These are phyloP conservation scores for Nematopogon swammerdamellus DNA, from an alignment of 2,888 invertebrate genomes.

Conservation along the genomic window DNA sequence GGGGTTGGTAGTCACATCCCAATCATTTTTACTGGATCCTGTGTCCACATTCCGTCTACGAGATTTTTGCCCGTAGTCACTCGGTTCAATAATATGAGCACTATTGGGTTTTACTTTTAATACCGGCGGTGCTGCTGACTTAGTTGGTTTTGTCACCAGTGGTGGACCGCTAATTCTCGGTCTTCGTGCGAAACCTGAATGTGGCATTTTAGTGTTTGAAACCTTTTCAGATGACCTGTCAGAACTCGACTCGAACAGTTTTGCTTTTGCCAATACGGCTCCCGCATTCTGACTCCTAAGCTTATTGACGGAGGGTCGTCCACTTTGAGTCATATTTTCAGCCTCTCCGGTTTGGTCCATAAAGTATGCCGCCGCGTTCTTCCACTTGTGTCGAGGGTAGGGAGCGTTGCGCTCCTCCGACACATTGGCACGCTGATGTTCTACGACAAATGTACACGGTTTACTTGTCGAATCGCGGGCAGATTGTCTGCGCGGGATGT, in stretches of 20 bases:
- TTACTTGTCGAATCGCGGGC: not conserved
- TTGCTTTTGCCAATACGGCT: slow-evolving; percentile 76
- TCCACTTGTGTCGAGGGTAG: slow-evolving; percentile 42
- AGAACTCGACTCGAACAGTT: slow-evolving; percentile 64
- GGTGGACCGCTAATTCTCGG: slow-evolving; percentile 28
- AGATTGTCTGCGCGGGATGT: not conserved
- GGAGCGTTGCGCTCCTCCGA: slow-evolving; percentile 23
- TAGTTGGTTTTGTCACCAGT: slow-evolving; percentile 2
- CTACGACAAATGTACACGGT: not conserved
- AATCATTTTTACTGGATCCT: not conserved
- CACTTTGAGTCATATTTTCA: slow-evolving; percentile 44
- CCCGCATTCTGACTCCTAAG: slow-evolving; percentile 73
- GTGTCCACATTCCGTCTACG: not conserved
- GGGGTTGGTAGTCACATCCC: not conserved
- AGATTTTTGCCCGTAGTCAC: no score
- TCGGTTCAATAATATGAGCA: not conserved
- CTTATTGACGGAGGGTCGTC: slow-evolving; percentile 70
- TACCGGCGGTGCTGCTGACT: slow-evolving; percentile 3
- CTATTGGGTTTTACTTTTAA: not conserved
- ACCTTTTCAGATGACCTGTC: slow-evolving; percentile 40
- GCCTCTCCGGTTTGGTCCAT: slow-evolving; percentile 47
- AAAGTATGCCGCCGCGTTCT: slow-evolving; percentile 53
- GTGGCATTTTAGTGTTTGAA: slow-evolving; percentile 24
- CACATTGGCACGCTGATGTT: not conserved
- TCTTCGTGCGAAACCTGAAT: slow-evolving; percentile 38